Conservation (phyloP, 2,113 vertebrate species). For the Panthera tigris region DNA sequence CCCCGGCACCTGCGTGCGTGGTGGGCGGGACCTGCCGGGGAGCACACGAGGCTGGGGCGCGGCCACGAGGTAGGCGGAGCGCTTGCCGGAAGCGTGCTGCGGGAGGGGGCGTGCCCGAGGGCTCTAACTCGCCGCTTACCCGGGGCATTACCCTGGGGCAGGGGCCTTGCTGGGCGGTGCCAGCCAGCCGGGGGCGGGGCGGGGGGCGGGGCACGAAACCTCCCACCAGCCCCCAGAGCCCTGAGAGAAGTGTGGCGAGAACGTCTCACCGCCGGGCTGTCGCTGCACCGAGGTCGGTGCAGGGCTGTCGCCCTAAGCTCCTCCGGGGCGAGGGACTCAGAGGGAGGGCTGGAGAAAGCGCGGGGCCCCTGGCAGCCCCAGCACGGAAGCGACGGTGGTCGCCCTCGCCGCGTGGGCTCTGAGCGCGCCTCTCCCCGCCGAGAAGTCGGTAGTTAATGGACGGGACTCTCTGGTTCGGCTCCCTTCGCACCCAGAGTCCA, state of each 20-base stretch:
- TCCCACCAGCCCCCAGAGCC: accelerated
- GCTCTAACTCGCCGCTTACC: background rate
- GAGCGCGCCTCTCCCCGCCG: background rate
- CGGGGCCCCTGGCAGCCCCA: background rate
- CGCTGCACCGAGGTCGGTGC: too few relatives aligned
- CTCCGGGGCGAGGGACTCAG: background rate
- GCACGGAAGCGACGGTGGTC: background rate
- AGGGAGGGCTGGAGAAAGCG: background rate
- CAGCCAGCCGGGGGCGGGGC: background rate
- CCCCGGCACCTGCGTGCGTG: accelerated
- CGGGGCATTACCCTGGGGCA: background rate
- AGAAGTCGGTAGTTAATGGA: background rate
- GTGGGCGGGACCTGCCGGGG: background rate
- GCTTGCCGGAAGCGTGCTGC: background rate
- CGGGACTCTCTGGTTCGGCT: background rate
- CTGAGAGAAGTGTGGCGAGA: background rate
- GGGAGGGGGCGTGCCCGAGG: background rate
- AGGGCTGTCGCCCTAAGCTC: background rate
- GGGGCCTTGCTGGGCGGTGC: background rate
- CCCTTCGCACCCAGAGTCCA: background rate
- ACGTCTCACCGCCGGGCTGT: background rate
- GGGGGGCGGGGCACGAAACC: background rate
- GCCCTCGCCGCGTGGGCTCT: background rate
- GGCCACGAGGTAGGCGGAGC: background rate
- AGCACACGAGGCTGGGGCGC: background rate